phyloP scores from a whole-genome alignment of 2,113 vertebrate genomes.

The Anseranas semipalmata region DNA sequence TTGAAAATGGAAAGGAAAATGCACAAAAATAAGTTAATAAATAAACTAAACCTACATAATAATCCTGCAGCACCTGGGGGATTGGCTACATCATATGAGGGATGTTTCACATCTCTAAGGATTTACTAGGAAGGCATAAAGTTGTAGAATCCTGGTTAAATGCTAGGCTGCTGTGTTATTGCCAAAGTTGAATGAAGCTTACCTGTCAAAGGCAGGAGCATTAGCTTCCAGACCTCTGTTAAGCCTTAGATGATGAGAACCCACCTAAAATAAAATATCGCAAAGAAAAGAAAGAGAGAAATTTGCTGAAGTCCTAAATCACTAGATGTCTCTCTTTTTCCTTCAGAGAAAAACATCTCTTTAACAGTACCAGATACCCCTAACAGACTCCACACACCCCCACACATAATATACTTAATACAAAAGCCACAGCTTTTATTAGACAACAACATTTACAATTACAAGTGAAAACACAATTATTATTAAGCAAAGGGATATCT shows the following conservation, averaged over 20 bases:
- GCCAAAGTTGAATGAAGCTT: not conserved
- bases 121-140: not conserved
- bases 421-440: slow-evolving; percentile 33
- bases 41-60: not conserved
- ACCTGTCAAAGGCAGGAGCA: slow-evolving; percentile 86
- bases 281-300: not conserved
- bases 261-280: slow-evolving; percentile 73
- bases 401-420: not conserved
- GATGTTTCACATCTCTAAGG: not conserved
- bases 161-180: not conserved
- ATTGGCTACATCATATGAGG: not conserved
- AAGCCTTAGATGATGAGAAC: slow-evolving; percentile 81
- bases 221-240: slow-evolving; percentile 84
- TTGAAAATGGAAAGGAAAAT: not conserved
- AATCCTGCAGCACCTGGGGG: not conserved
- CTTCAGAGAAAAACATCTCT: slow-evolving; percentile 25
- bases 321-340: slow-evolving; percentile 64
- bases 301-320: slow-evolving; percentile 2
- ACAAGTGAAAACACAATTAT: slow-evolving; percentile 22
- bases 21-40: not conserved
- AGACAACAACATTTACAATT: not conserved
- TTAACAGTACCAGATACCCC: slow-evolving; percentile 13
- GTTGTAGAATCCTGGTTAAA: not conserved
- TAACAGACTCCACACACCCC: not conserved
- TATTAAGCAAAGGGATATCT: slow-evolving; percentile 27